Evolutionary conservation across 2,113 vertebrate genomes (phyloP).

Genomic region (Nothoprocta pentlandii): DNA sequence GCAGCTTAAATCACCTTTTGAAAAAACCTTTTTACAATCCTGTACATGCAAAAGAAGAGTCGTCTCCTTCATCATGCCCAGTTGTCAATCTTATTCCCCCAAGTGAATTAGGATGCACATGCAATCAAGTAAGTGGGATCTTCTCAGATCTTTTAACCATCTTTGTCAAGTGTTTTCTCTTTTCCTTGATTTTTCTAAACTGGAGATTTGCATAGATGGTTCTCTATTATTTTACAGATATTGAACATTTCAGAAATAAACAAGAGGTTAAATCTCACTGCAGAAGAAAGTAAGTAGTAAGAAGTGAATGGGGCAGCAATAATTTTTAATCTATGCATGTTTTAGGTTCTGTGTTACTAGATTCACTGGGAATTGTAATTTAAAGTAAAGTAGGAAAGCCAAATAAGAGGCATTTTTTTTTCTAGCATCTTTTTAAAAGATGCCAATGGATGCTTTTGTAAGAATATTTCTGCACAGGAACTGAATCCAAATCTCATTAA

Average conservation of each 20-base stretch:
- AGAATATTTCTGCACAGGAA: background rate
- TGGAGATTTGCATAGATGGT: background rate
- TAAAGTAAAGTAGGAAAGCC: background rate
- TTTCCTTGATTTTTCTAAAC: background rate
- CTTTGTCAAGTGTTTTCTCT: background rate
- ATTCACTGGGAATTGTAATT: background rate
- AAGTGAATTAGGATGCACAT: slow-evolving; percentile 77
- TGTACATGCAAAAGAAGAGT: slow-evolving; percentile 81
- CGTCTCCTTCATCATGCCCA: slow-evolving; percentile 74
- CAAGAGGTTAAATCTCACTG: slow-evolving; percentile 71
- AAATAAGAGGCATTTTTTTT: background rate
- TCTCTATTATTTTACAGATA: slow-evolving; percentile 56
- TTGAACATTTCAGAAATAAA: background rate
- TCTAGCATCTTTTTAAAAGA: background rate
- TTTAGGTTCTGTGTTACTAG: background rate
- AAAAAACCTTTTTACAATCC: slow-evolving; percentile 81
- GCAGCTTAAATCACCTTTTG: slow-evolving; percentile 94
- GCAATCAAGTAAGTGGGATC: slow-evolving; percentile 50
- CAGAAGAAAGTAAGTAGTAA: slow-evolving; percentile 75
- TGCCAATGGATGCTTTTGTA: background rate
- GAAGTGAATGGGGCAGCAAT: background rate
- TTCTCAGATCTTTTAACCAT: background rate
- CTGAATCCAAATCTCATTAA: background rate
- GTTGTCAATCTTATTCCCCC: background rate
- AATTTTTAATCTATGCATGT: background rate